Conservation (phyloP, 2,113 vertebrate species). For the Tragelaphus scriptus region DNA sequence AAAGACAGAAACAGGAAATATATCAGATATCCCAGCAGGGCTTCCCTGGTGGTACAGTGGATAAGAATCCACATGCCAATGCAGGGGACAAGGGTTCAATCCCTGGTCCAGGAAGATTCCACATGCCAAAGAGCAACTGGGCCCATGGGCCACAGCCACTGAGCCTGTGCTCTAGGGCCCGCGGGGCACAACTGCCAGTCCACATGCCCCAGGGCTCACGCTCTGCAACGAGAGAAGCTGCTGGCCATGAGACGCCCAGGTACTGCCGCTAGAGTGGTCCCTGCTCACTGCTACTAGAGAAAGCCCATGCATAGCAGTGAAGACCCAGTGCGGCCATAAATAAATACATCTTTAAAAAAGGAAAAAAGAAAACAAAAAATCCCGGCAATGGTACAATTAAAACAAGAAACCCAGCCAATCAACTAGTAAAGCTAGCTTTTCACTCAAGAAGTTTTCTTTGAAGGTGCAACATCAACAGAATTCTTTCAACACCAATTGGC, state of each 20-base stretch:
- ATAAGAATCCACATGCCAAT: background rate
- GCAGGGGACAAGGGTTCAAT: background rate
- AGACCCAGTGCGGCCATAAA: background rate
- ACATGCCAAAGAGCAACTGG: background rate
- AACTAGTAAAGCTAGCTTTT: background rate
- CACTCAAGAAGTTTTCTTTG: background rate
- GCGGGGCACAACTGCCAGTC: rapidly evolving
- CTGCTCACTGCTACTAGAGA: background rate
- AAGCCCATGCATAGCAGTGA: background rate
- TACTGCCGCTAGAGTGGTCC: background rate
- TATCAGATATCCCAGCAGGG: background rate
- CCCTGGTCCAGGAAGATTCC: background rate
- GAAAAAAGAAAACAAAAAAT: background rate
- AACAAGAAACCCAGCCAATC: background rate
- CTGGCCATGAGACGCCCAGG: background rate
- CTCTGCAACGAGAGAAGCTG: background rate
- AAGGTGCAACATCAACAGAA: background rate
- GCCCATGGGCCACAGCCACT: background rate
- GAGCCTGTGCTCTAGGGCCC: background rate
- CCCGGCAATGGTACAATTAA: background rate
- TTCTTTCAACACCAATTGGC: background rate
- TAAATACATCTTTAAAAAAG: background rate
- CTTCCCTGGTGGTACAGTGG: background rate
- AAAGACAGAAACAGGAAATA: background rate
- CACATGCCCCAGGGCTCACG: background rate